phyloP scores from a whole-genome alignment of 2,113 vertebrate species.

The Neopipo cinnamomea region DNA sequence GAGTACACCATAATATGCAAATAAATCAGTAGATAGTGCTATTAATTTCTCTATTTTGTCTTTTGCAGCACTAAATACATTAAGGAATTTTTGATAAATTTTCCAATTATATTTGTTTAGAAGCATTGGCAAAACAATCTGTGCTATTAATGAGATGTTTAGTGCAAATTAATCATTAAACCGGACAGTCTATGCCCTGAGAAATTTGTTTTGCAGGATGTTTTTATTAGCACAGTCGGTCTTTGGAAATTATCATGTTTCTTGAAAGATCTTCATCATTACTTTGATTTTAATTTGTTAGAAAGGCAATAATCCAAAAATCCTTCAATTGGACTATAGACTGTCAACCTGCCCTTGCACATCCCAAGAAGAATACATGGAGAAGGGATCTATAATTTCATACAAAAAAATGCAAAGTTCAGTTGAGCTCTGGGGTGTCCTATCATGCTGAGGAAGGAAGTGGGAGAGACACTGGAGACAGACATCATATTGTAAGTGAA shows the following conservation, averaged over 20 bases:
- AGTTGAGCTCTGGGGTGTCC: neutral
- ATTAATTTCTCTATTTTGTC: conserved; percentile 17
- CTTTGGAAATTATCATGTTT: neutral
- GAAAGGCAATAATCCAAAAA: neutral
- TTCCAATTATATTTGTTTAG: conserved; percentile 58
- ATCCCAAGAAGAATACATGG: neutral
- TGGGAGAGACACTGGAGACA: neutral
- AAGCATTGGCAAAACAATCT: conserved; percentile 57
- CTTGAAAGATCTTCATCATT: neutral
- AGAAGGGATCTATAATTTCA: neutral
- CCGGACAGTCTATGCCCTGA: neutral
- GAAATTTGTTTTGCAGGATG: neutral
- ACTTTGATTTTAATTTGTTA: neutral
- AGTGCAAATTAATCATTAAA: conserved; percentile 53
- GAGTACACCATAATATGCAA: neutral
- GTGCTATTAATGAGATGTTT: conserved; percentile 58
- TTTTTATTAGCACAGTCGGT: conserved; percentile 5
- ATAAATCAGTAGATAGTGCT: conserved; percentile 1
- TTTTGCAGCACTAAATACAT: conserved; percentile 16
- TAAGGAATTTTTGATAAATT: conserved; percentile 58
- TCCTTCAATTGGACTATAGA: neutral
- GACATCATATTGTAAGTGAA: neutral
- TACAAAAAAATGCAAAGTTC: neutral
- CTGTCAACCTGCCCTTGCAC: neutral
- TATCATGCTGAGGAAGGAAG: neutral